Percentiles rank a stretch among this genome's conserved stretches.
These are phyloP conservation scores for Prenolepis imparis DNA, from an alignment of 2,888 invertebrate species.

Conservation along the genomic window DNA sequence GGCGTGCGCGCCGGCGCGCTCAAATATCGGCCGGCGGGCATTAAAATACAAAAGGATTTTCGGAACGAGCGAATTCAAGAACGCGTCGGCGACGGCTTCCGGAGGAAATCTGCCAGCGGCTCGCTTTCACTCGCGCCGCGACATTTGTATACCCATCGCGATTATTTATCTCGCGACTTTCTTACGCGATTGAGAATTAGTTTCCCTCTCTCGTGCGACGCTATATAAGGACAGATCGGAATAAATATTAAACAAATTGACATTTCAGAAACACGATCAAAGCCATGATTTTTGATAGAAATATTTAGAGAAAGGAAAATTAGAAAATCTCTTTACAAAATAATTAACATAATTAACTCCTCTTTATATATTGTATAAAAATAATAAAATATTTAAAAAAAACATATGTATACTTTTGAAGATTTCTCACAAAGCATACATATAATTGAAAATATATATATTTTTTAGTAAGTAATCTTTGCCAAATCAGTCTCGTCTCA, in stretches of 20 bases:
- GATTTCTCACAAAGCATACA: not conserved
- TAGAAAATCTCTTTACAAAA: not conserved
- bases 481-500: not conserved
- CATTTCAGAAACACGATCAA: not conserved
- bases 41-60: slow-evolving; percentile 85
- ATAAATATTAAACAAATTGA: not conserved
- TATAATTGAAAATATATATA: not conserved
- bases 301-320: not conserved
- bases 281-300: not conserved
- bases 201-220: not conserved
- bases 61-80: slow-evolving; percentile 57
- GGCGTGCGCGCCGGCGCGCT: slow-evolving; percentile 73
- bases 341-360: not conserved
- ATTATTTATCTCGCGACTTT: slow-evolving; percentile 22
- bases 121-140: slow-evolving; percentile 48
- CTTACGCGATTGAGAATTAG: slow-evolving; percentile 24
- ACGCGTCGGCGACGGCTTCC: slow-evolving; percentile 55
- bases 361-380: not conserved
- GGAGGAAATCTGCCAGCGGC: slow-evolving; percentile 60
- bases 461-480: not conserved
- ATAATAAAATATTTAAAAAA: not conserved
- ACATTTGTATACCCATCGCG: slow-evolving; percentile 21
- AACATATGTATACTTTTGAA: not conserved
- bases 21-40: slow-evolving; percentile 78
- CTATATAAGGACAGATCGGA: not conserved